A percentile compares a stretch with the other conserved stretches of the same genome.
Conservation (phyloP, 2,888 invertebrate species). For the Sturmia bella region DNA sequence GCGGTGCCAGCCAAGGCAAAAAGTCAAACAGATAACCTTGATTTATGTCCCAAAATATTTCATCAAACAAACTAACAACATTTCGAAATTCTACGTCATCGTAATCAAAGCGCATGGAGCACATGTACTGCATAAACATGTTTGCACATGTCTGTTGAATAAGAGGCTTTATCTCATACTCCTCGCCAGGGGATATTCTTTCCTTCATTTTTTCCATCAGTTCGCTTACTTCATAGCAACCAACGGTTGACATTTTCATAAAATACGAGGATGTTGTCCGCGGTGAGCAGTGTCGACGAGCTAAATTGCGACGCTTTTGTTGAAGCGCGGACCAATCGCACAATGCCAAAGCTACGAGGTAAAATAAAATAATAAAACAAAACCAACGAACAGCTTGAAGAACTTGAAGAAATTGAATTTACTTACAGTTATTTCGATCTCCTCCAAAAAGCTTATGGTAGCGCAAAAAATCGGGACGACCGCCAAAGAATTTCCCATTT, state of each 20-base stretch:
- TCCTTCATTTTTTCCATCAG: constrained; percentile 84
- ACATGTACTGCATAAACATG: constrained; percentile 94
- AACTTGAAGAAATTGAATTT: no score
- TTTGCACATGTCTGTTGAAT: constrained; percentile 90
- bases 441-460: constrained; percentile 93
- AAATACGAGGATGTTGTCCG: constrained; percentile 88
- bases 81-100: constrained; percentile 87
- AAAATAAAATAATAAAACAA: neutral
- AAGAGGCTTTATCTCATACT: constrained; percentile 87
- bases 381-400: no score
- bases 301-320: constrained; percentile 89
- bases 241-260: constrained; percentile 86
- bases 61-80: constrained; percentile 89
- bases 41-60: constrained; percentile 95
- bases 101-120: constrained; percentile 88
- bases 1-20: constrained; percentile 90
- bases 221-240: constrained; percentile 85
- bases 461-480: constrained; percentile 90
- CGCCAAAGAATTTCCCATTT: constrained; percentile 91
- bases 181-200: constrained; percentile 77
- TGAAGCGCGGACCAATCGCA: constrained; percentile 94
- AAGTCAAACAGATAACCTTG: constrained; percentile 94
- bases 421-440: constrained; percentile 93
- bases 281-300: constrained; percentile 91
- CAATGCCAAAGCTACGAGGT: constrained; percentile 89